Conservation (phyloP, 2,797 vertebrate species). For the Lepus townsendii region DNA sequence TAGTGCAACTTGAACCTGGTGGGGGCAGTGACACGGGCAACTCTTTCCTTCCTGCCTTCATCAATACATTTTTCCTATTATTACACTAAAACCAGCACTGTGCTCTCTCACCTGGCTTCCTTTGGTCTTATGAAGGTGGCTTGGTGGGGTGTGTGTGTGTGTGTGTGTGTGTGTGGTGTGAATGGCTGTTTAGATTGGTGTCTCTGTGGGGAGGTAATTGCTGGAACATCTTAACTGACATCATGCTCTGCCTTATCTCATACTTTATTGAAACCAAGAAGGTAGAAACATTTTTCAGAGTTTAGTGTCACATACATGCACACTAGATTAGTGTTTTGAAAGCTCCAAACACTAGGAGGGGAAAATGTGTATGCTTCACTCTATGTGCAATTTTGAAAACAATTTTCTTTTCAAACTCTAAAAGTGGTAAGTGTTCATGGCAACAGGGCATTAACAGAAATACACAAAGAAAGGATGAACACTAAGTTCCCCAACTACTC, state of each 20-base stretch:
- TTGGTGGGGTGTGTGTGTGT: too few species aligned
- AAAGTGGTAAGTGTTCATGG: not conserved
- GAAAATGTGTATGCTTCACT: not conserved
- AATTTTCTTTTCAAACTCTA: not conserved
- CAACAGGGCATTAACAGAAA: not conserved
- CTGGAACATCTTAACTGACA: too few species aligned
- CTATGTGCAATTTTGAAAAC: not conserved
- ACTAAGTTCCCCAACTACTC: not conserved
- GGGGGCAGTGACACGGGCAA: too few species aligned
- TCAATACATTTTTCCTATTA: too few species aligned
- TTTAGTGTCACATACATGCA: not conserved
- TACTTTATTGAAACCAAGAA: conserved; percentile 2
- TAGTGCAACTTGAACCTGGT: too few species aligned
- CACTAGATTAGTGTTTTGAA: not conserved
- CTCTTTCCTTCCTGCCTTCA: too few species aligned
- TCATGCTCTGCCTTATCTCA: not conserved
- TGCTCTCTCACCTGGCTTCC: too few species aligned
- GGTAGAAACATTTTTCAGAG: not conserved
- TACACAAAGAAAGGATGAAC: not conserved
- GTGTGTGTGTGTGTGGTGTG: too few species aligned
- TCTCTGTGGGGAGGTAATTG: too few species aligned
- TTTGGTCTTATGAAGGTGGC: too few species aligned
- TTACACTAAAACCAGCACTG: too few species aligned
- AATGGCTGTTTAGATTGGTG: too few species aligned
- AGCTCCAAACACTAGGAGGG: not conserved